Evolutionary conservation across 2,113 vertebrate species (phyloP), one percentile per base, ranked within the genome.

Genomic region (Narcine bancroftii): DNA sequence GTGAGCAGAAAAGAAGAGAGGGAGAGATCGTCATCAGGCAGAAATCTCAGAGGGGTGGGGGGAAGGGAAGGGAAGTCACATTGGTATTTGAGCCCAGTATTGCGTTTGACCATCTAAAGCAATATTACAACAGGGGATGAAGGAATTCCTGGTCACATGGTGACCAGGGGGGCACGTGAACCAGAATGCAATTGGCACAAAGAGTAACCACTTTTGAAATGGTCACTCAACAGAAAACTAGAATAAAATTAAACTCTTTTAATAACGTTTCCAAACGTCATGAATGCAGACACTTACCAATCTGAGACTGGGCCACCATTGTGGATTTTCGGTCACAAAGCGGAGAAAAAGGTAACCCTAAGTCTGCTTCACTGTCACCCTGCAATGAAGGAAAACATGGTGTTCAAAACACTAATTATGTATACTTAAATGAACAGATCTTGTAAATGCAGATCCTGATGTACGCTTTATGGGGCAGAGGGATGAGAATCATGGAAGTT

Each of bases 241-340:
- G 45, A 77, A 79, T 19, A 42, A 76, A 42, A 17, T 0, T n/a
- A 79, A 83, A 83, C 47, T 29, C 3, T 66, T 39, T 89, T 42
- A 45, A 69, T 24, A 65, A 89, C 4, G 24, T 29, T 2, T 39
- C 17, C 15, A 11, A 39, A 71, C 5, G 29, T 69, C 39, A 71
- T 29, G 39, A 0, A 47, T 69, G 11, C 5, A 92, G 93, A 36
- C 53, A 92, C 93, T 96, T 96, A 99, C 98, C 98, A 95, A 99
- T 99, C 96, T 99, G 98, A 92, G 98, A 99, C 92, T 99, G 98
- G 69, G 98, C 98, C 65, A 99, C 98, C 97, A 99, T 97, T 0
- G 98, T 99, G 72, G 98, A 97, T 93, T 99, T 99, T 83, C 98
- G 97, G 93, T 99, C 98, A 94, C 98, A 99, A 24, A 99, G 97